phyloP scores from a whole-genome alignment of 2,113 vertebrate genomes.

The Leucosticte australis region DNA sequence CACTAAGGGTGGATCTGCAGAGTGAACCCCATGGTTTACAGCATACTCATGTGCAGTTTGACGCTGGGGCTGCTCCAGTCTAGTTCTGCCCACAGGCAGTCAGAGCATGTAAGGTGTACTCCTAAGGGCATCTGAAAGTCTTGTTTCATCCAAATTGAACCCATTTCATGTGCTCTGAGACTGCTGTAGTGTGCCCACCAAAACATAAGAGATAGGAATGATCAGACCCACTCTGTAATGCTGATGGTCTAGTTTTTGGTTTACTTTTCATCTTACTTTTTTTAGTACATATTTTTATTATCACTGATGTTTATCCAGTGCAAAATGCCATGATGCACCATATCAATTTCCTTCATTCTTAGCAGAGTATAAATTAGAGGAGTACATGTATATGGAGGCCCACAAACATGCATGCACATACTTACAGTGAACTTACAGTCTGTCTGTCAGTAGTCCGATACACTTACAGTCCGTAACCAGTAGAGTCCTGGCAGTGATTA shows the following conservation, averaged over 20 bases:
- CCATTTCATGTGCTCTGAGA: neutral
- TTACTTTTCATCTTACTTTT: neutral
- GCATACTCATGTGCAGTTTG: fast-evolving
- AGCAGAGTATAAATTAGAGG: neutral
- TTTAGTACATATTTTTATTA: neutral
- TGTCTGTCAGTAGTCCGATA: neutral
- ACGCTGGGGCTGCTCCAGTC: fast-evolving
- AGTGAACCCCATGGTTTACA: neutral
- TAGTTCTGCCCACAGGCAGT: neutral
- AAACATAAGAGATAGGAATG: neutral
- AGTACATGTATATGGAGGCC: neutral
- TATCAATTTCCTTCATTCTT: neutral
- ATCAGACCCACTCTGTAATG: neutral
- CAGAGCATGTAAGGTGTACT: neutral
- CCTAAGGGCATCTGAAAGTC: neutral
- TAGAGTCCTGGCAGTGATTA: neutral
- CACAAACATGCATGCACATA: fast-evolving
- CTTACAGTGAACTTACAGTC: neutral
- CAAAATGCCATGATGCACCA: neutral
- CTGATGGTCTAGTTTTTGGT: neutral
- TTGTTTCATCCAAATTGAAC: neutral
- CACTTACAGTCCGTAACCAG: neutral
- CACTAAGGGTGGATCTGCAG: neutral
- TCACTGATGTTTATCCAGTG: neutral
- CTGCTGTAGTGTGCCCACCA: neutral